A percentile compares a stretch with the other conserved stretches of the same genome.
Evolutionary conservation across 2,797 vertebrate species (phyloP).

Genomic region (Enteromius unitaeniatus): DNA sequence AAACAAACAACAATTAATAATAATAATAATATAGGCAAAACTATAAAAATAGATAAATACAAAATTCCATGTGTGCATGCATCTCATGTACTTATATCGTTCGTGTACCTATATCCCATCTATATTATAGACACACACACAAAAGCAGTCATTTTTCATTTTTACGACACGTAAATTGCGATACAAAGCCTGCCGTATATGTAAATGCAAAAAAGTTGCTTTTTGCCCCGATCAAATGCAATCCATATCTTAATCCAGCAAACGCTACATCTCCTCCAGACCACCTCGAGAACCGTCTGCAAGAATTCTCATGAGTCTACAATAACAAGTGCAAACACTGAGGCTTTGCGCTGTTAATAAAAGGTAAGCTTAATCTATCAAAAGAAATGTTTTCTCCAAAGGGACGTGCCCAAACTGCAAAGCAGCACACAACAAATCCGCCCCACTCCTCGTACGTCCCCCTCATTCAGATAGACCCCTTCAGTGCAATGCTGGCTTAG

Average conservation of each 20-base stretch:
- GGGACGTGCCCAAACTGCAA: constrained; percentile 82
- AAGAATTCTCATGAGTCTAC: constrained; percentile 9
- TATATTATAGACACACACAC: not conserved
- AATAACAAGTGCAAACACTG: constrained; percentile 38
- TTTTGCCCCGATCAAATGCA: not conserved
- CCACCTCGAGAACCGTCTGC: constrained; percentile 14
- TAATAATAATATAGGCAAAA: no score
- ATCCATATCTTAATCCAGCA: not conserved
- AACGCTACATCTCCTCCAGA: constrained; percentile 17
- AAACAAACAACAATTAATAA: no score
- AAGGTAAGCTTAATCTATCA: constrained; percentile 44
- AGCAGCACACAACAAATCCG: constrained; percentile 75
- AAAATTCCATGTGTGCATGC: not conserved
- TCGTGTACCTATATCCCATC: not conserved
- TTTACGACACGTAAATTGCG: not conserved
- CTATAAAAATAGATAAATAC: not conserved
- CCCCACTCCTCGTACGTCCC: constrained; percentile 52
- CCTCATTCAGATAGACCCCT: constrained; percentile 52
- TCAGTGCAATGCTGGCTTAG: constrained; percentile 28
- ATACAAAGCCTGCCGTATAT: not conserved
- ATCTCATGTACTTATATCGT: not conserved
- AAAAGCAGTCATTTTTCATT: not conserved
- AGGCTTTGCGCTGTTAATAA: constrained; percentile 36
- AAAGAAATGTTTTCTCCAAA: constrained; percentile 59
- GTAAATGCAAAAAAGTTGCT: not conserved